Evolutionary conservation across 2,888 invertebrate genomes (phyloP).

Genomic region (Napeogenes sylphis): DNA sequence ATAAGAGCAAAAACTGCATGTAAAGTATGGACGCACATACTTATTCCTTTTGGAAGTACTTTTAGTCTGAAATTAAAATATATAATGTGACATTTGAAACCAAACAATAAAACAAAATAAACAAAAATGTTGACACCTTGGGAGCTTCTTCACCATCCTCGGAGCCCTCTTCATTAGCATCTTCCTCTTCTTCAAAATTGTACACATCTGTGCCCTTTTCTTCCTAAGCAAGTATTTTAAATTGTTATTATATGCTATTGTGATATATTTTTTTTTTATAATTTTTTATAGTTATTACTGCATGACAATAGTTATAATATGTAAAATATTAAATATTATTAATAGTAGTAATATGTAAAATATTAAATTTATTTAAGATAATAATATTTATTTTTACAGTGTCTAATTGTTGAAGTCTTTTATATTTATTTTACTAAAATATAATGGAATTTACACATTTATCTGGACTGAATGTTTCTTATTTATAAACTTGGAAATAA

Average conservation of each 20-base stretch:
- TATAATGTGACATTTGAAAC: not conserved
- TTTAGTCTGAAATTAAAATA: constrained; percentile 16
- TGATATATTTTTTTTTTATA: not conserved
- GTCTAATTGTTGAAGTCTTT: no score
- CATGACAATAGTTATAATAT: no score
- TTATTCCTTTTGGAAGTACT: constrained; percentile 52
- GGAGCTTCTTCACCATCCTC: constrained; percentile 73
- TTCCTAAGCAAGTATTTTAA: constrained; percentile 28
- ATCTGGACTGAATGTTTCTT: no score
- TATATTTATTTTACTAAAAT: no score
- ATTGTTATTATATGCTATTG: not conserved
- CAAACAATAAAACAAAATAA: not conserved
- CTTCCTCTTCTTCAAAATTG: constrained; percentile 83
- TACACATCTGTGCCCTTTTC: constrained; percentile 79
- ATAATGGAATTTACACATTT: no score
- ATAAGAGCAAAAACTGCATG: constrained; percentile 95
- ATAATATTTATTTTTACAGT: no score
- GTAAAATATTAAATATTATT: no score
- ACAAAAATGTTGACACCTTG: constrained; percentile 20
- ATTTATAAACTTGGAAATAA: no score
- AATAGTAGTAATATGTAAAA: no score
- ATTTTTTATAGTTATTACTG: not conserved
- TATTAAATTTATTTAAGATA: no score
- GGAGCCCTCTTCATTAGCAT: constrained; percentile 42
- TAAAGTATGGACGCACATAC: constrained; percentile 80